A percentile compares a stretch with the other conserved stretches of the same genome.
Evolutionary conservation across 2,797 vertebrate species (phyloP).

Genomic region (Malacoctenus gilli): DNA sequence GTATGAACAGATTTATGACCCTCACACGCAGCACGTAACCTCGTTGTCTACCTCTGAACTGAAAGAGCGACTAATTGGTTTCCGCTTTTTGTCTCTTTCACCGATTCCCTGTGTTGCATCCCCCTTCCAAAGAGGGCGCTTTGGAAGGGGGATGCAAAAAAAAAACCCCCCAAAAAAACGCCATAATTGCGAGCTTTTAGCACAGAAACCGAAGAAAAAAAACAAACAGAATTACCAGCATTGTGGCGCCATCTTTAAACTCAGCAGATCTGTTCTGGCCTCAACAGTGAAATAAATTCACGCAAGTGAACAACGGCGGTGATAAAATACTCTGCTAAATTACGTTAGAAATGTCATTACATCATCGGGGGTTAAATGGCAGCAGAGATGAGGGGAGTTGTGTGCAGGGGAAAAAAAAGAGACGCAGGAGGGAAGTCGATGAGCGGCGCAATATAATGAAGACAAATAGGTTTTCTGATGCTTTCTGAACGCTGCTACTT

Average conservation of each 20-base stretch:
- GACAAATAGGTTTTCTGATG: conserved; percentile 44
- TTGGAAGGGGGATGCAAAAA: too few species aligned
- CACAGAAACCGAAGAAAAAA: too few species aligned
- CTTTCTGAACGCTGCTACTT: conserved; percentile 28
- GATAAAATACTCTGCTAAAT: conserved; percentile 4
- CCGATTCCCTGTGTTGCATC: background rate
- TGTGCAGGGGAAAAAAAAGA: background rate
- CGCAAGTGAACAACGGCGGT: too few species aligned
- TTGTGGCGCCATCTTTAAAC: too few species aligned
- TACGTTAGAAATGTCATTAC: conserved; percentile 12
- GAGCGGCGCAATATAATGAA: conserved; percentile 41
- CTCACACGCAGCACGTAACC: conserved; percentile 1
- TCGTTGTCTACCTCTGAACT: conserved; percentile 7
- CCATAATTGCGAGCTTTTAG: too few species aligned
- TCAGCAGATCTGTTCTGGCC: too few species aligned
- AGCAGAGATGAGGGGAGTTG: conserved; percentile 1
- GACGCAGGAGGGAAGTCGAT: conserved; percentile 6
- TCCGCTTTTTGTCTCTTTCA: background rate
- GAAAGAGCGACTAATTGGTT: conserved; percentile 24
- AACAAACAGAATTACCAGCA: too few species aligned
- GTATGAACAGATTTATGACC: conserved; percentile 12
- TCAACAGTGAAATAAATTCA: too few species aligned
- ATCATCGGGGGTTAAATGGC: conserved; percentile 16
- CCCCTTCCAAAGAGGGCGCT: background rate
- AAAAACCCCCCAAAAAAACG: too few species aligned